These are phyloP conservation scores for Zophobas atratus DNA, from an alignment of 1,140 invertebrate species.

Conservation along the genomic window DNA sequence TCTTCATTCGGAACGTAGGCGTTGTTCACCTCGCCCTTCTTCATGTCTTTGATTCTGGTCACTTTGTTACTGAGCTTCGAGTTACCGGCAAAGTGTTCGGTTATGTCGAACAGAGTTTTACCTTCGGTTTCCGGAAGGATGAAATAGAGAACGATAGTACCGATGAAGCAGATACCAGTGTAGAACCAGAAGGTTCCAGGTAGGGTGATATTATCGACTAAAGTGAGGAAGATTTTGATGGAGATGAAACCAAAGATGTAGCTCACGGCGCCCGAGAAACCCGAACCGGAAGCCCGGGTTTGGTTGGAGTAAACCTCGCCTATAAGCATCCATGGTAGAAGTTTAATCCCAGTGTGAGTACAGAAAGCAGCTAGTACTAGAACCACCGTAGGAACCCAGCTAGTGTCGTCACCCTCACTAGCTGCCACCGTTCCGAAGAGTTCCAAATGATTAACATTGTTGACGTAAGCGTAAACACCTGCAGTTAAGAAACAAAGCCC, in stretches of 20 bases:
- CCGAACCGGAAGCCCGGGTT: slow-evolving; percentile 78
- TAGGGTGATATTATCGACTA: slow-evolving; percentile 74
- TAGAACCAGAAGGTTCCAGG: slow-evolving; percentile 81
- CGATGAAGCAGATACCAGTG: slow-evolving; percentile 75
- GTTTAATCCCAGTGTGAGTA: slow-evolving; percentile 78
- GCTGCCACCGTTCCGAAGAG: background rate
- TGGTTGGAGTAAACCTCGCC: slow-evolving; percentile 80
- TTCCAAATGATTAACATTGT: slow-evolving; percentile 54
- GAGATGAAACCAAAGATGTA: slow-evolving; percentile 81
- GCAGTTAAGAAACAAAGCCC: slow-evolving; percentile 75
- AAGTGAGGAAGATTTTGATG: slow-evolving; percentile 81
- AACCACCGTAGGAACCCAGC: slow-evolving; percentile 79
- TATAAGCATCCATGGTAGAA: slow-evolving; percentile 84
- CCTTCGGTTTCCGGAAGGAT: slow-evolving; percentile 87
- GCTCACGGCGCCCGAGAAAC: slow-evolving; percentile 77
- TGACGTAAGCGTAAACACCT: slow-evolving; percentile 71
- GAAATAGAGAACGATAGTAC: slow-evolving; percentile 73
- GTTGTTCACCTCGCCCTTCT: slow-evolving; percentile 20
- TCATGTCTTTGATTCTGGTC: slow-evolving; percentile 26
- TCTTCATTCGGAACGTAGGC: slow-evolving; percentile 19
- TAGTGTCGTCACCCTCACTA: slow-evolving; percentile 49
- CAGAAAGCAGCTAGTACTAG: slow-evolving; percentile 79
- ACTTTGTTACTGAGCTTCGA: slow-evolving; percentile 68
- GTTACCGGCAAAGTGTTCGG: slow-evolving; percentile 78
- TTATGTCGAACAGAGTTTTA: slow-evolving; percentile 81